Conservation (phyloP, 1,140 invertebrate genomes). For the Antheraea pernyi region DNA sequence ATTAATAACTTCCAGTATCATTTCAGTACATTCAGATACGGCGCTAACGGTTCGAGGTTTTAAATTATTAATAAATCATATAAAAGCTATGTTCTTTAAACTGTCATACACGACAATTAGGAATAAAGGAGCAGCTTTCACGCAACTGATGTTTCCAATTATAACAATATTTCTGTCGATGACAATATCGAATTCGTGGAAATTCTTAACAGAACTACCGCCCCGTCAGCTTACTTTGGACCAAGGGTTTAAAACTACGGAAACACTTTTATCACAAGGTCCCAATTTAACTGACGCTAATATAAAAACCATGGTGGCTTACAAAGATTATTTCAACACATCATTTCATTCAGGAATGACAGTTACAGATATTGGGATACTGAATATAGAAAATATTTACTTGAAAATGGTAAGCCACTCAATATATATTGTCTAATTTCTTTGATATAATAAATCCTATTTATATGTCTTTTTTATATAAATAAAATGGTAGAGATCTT, state of each 20-base stretch:
- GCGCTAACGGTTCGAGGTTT: slow-evolving; percentile 59
- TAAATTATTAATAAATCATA: slow-evolving; percentile 79
- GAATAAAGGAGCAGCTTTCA: slow-evolving; percentile 78
- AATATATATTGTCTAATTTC: background rate
- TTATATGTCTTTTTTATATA: no score
- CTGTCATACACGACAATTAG: slow-evolving; percentile 79
- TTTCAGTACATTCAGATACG: background rate
- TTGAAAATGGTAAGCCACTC: slow-evolving; percentile 62
- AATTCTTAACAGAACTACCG: slow-evolving; percentile 68
- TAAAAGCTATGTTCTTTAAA: slow-evolving; percentile 83
- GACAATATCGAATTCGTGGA: slow-evolving; percentile 73
- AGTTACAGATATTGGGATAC: slow-evolving; percentile 54
- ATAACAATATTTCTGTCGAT: slow-evolving; percentile 82
- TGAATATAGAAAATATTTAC: slow-evolving; percentile 60
- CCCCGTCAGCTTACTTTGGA: slow-evolving; percentile 62
- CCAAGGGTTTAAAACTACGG: slow-evolving; percentile 53
- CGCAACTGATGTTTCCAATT: slow-evolving; percentile 81
- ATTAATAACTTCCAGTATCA: background rate
- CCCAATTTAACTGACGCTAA: slow-evolving; percentile 36
- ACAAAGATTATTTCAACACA: slow-evolving; percentile 63
- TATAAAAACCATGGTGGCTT: slow-evolving; percentile 48
- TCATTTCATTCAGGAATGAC: slow-evolving; percentile 44
- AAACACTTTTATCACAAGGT: slow-evolving; percentile 55
- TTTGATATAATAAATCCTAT: no score
- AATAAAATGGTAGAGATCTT: no score